Base-by-base conservation (phyloP, 2,888 invertebrate species). In the Leptinotarsa haldemani region DNA sequence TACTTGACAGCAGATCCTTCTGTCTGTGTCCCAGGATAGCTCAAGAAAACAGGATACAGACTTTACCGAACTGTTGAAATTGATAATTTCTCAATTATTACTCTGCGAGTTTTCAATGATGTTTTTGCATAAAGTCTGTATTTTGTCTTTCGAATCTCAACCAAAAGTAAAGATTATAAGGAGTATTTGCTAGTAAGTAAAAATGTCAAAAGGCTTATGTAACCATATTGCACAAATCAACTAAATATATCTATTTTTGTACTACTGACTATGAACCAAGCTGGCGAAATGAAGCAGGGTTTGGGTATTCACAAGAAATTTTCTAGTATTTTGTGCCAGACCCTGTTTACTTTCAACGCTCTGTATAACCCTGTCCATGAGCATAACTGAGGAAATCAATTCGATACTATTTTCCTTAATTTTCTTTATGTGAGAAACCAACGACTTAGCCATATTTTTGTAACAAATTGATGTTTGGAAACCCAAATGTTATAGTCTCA, bases 231-330 rank as follows among this genome's bases (percentile, higher is more conserved):
- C 61, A 40, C 61, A 61, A 61, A 61, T 61, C 61, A 30, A 18
- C 9, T 61, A 12, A 61, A 61, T 30, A 61, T 61, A 40, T 15
- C 30, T 61, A 61, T 40, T 61, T 61, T 61, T 61, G n/a, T 61
- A 25, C 12, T n/a, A 30, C 61, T 9, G 61, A 61, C 15, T 61
- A 30, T 61, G 61, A 30, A 9, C 30, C 30, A 22, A 18, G 20
- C 18, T 22, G 20, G 13, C 22, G 5, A 13, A 58, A 58, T 58
- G 16, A 22, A 25, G 12, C 25, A 40, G 40, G 40, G 40, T 40
- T 40, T 40, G 40, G 9, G 9, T 9, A 40, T 40, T 40, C 40
- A 2, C 40, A 9, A 40, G 9, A 9, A 40, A 12, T 9, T 40
- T 40, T 2, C 3, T 2, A 40, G 40, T 40, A 40, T 40, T 40